A percentile compares a stretch with the other conserved stretches of the same genome.
These are phyloP conservation scores for Heliconius himera DNA, from an alignment of 1,140 invertebrate genomes.

Conservation along the genomic window DNA sequence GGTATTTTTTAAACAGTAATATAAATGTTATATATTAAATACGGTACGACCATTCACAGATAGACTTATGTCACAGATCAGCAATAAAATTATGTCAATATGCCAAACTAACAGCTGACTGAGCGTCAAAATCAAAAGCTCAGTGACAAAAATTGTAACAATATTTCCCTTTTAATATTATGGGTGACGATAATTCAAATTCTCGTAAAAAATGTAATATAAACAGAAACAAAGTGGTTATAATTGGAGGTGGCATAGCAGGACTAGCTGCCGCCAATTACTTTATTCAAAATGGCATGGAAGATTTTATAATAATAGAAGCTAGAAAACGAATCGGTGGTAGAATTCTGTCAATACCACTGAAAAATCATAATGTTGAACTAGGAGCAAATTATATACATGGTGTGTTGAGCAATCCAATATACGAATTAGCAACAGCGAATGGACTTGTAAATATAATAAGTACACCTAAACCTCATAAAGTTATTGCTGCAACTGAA, in stretches of 20 bases:
- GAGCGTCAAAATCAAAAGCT: slow-evolving; percentile 75
- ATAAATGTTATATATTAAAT: neutral
- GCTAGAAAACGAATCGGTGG: slow-evolving; percentile 90
- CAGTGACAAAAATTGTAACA: slow-evolving; percentile 61
- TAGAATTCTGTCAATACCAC: slow-evolving; percentile 88
- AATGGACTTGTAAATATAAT: slow-evolving; percentile 92
- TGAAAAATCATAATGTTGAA: slow-evolving; percentile 89
- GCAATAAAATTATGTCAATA: slow-evolving; percentile 13
- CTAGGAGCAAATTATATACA: slow-evolving; percentile 97
- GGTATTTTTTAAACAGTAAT: neutral
- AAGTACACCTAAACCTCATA: slow-evolving; percentile 91
- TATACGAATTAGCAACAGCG: slow-evolving; percentile 92
- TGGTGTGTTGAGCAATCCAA: slow-evolving; percentile 92
- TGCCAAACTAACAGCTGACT: slow-evolving; percentile 61
- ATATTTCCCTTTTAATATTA: slow-evolving; percentile 67
- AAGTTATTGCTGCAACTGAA: slow-evolving; percentile 92
- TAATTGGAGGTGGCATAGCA: slow-evolving; percentile 93
- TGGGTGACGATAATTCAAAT: slow-evolving; percentile 77
- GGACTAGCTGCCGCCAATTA: slow-evolving; percentile 93
- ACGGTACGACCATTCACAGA: neutral
- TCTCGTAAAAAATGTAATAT: slow-evolving; percentile 76
- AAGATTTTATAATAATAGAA: slow-evolving; percentile 91
- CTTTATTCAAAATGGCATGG: slow-evolving; percentile 90
- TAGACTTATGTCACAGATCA: slow-evolving; percentile 9
- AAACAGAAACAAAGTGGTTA: slow-evolving; percentile 87